Percentiles rank a stretch among this genome's conserved stretches.
phyloP scores from a whole-genome alignment of 2,888 invertebrate species.

The Zonitis immaculata region DNA sequence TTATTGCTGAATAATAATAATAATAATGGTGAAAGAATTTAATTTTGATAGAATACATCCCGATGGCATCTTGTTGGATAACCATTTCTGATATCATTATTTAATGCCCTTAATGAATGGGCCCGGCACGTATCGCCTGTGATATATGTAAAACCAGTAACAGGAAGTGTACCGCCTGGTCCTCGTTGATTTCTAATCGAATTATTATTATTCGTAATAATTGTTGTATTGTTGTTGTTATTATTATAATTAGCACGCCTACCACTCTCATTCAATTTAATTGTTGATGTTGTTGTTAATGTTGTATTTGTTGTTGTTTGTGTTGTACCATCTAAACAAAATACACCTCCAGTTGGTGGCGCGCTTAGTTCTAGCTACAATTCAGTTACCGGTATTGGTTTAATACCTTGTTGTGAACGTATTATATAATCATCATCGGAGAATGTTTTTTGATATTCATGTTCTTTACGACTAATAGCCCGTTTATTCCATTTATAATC shows the following conservation, averaged over 20 bases:
- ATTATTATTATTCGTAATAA: no score
- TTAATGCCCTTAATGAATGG: slow-evolving; percentile 47
- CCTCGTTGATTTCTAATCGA: slow-evolving; percentile 47
- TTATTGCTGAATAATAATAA: slow-evolving; percentile 41
- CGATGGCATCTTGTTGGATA: slow-evolving; percentile 40
- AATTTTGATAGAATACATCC: slow-evolving; percentile 39
- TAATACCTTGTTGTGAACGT: slow-evolving; percentile 55
- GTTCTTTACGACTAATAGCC: slow-evolving; percentile 69
- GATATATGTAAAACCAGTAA: slow-evolving; percentile 72
- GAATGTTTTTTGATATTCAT: slow-evolving; percentile 86
- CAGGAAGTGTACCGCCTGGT: slow-evolving; percentile 61
- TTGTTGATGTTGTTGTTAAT: neutral
- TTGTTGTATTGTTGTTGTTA: no score
- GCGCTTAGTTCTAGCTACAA: slow-evolving; percentile 96
- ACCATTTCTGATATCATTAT: slow-evolving; percentile 42
- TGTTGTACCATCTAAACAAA: slow-evolving; percentile 56
- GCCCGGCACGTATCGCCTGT: slow-evolving; percentile 61
- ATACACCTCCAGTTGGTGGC: slow-evolving; percentile 72
- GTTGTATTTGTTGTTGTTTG: neutral
- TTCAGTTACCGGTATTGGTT: slow-evolving; percentile 84
- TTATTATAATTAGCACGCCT: slow-evolving; percentile 48
- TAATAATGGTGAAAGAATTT: no score
- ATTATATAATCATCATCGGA: slow-evolving; percentile 83
- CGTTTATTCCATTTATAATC: slow-evolving; percentile 78
- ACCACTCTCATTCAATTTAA: slow-evolving; percentile 43